These are phyloP conservation scores for Bubo bubo DNA, from an alignment of 2,113 vertebrate species.

Conservation along the genomic window DNA sequence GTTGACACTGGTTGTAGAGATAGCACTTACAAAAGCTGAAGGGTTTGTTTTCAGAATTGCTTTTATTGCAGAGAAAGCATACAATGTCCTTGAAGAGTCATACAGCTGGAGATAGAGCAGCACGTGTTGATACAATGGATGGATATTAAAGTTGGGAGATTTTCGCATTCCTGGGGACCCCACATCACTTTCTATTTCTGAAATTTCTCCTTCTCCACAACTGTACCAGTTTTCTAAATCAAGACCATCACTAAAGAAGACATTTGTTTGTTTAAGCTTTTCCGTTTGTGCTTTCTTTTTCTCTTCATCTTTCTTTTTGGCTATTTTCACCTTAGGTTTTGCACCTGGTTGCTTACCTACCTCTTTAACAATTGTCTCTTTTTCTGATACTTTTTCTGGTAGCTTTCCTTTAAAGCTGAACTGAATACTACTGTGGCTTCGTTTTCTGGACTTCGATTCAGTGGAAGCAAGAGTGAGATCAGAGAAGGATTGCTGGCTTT, in stretches of 20 bases:
- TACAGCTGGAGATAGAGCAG: constrained; percentile 97
- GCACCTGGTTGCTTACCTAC: constrained; percentile 85
- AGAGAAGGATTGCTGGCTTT: constrained; percentile 75
- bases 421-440: constrained; percentile 93
- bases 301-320: constrained; percentile 90
- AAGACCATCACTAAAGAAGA: constrained; percentile 96
- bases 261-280: constrained; percentile 84
- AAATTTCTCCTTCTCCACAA: constrained; percentile 97
- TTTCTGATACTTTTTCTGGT: constrained; percentile 88
- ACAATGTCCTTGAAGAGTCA: constrained; percentile 93
- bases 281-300: constrained; percentile 87
- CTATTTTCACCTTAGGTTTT: constrained; percentile 94
- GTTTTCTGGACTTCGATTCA: constrained; percentile 84
- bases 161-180: constrained; percentile 87
- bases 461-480: constrained; percentile 75
- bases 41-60: constrained; percentile 93
- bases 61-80: constrained; percentile 91
- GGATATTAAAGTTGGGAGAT: constrained; percentile 89
- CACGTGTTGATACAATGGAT: constrained; percentile 96
- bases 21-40: constrained; percentile 92
- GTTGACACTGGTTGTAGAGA: constrained; percentile 97
- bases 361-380: constrained; percentile 84
- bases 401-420: constrained; percentile 93
- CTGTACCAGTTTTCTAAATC: constrained; percentile 99
- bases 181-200: constrained; percentile 95